These are phyloP conservation scores for Sycophila texana DNA, from an alignment of 2,888 invertebrate genomes.

Conservation along the genomic window DNA sequence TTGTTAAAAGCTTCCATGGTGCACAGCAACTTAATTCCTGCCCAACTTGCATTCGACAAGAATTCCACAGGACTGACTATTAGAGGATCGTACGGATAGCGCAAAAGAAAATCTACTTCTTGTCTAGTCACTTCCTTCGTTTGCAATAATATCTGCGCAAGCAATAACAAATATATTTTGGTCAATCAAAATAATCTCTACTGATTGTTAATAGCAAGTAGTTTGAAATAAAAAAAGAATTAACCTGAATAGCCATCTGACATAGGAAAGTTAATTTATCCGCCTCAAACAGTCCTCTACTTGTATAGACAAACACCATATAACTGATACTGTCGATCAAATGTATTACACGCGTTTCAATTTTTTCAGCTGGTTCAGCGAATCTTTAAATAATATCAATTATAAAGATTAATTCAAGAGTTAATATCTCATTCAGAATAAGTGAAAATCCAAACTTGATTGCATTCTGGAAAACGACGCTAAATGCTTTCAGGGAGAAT, in stretches of 20 bases:
- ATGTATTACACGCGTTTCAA: conserved; percentile 84
- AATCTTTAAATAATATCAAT: conserved; percentile 62
- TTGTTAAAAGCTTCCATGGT: conserved; percentile 88
- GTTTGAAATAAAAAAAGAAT: not conserved
- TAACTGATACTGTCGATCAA: conserved; percentile 92
- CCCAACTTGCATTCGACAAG: conserved; percentile 86
- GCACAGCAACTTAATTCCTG: conserved; percentile 87
- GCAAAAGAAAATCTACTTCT: conserved; percentile 91
- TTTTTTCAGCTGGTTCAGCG: conserved; percentile 83
- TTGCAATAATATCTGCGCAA: conserved; percentile 79
- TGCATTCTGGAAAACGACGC: conserved; percentile 92
- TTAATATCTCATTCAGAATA: no score
- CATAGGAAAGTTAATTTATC: conserved; percentile 94
- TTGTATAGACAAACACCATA: conserved; percentile 91
- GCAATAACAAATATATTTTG: no score
- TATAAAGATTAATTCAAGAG: no score
- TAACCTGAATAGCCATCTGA: conserved; percentile 90
- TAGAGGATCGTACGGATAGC: conserved; percentile 88
- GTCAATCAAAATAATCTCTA: not conserved
- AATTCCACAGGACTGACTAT: conserved; percentile 89
- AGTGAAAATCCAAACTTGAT: conserved; percentile 74
- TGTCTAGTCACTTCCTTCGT: conserved; percentile 83
- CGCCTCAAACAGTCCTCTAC: conserved; percentile 91
- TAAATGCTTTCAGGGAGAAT: conserved; percentile 95
- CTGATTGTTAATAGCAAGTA: not conserved